These are phyloP conservation scores for Brachirus orientalis DNA, from an alignment of 2,113 vertebrate genomes.

Conservation along the genomic window DNA sequence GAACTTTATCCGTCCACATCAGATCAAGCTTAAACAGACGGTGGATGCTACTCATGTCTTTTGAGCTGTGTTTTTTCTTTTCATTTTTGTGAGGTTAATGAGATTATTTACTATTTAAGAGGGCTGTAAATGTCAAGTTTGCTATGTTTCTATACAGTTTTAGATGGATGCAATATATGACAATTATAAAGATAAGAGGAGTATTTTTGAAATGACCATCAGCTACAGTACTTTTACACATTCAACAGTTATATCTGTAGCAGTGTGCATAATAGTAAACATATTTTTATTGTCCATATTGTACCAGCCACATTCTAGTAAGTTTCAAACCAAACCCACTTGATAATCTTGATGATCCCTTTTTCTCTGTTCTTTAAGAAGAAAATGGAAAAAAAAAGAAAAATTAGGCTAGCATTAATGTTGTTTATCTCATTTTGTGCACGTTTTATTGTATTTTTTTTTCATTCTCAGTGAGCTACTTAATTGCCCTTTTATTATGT, in stretches of 20 bases:
- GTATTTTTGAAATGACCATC: too few species aligned
- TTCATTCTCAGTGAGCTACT: neutral
- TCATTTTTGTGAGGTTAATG: too few species aligned
- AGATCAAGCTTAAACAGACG: too few species aligned
- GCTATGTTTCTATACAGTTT: too few species aligned
- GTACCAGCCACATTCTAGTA: slow-evolving; percentile 3
- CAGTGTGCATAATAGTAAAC: neutral
- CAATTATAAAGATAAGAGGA: too few species aligned
- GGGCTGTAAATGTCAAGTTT: too few species aligned
- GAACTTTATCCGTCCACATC: too few species aligned
- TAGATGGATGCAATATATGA: too few species aligned
- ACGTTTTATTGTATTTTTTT: slow-evolving; percentile 1
- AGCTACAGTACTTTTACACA: too few species aligned
- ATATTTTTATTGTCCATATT: neutral
- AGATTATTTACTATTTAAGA: too few species aligned
- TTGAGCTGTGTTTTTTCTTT: too few species aligned
- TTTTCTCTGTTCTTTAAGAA: slow-evolving; percentile 6
- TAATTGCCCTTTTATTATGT: slow-evolving; percentile 1
- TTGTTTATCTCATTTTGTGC: slow-evolving; percentile 8
- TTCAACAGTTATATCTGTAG: neutral
- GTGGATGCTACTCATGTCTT: too few species aligned
- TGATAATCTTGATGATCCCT: neutral
- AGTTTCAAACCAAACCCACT: slow-evolving; percentile 29
- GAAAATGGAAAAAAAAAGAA: neutral
- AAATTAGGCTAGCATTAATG: neutral